Evolutionary conservation across 53 echinoderm and acorn worm genomes (phyloP), one percentile per base, ranked within the genome.

Genomic region (Echinometra lucunter): DNA sequence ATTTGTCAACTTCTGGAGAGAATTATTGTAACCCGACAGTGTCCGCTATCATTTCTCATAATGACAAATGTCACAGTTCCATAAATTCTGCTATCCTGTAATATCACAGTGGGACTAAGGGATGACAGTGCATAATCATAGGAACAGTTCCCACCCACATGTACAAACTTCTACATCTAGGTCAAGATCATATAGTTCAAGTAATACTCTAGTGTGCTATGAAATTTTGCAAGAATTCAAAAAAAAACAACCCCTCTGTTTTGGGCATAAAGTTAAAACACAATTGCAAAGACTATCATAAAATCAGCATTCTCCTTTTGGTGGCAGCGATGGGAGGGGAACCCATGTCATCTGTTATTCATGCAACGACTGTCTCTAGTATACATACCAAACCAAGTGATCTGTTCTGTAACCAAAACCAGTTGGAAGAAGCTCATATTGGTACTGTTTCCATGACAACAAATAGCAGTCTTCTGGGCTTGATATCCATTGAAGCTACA

Each of bases 51-150:
- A 69, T 69, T 69, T 69, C 30, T 69, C 69, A 78, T 18, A 42
- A 78, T 78, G 78, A 42, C 78, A 78, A 18, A 78, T 38, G 78
- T 78, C 42, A 78, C 21, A 78, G 38, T 78, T 78, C 42, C 38
- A 78, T 78, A 72, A 72, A 78, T 78, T 23, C 78, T 42, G 10
- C 1, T 78, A 78, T 78, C 19, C 42, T 42, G 17, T 78, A 40
- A 21, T 35, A 78, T 78, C 44, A 78, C 1, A 78, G 42, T 78
- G 6, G 9, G 6, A 38, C 19, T 78, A 19, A 78, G 4, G 42
- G 69, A 69, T 69, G 69, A 69, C 69, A 34, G 30, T 32, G 69
- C 69, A 69, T 1, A 69, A 69, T 19, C 32, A 30, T 12, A 69
- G 30, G 32, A 34, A 11, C 15, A 12, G 12, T 4, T 34, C 11